Percentiles rank a stretch among this genome's conserved stretches.
Evolutionary conservation across 2,113 vertebrate species (phyloP).

Genomic region (Istiophorus platypterus): DNA sequence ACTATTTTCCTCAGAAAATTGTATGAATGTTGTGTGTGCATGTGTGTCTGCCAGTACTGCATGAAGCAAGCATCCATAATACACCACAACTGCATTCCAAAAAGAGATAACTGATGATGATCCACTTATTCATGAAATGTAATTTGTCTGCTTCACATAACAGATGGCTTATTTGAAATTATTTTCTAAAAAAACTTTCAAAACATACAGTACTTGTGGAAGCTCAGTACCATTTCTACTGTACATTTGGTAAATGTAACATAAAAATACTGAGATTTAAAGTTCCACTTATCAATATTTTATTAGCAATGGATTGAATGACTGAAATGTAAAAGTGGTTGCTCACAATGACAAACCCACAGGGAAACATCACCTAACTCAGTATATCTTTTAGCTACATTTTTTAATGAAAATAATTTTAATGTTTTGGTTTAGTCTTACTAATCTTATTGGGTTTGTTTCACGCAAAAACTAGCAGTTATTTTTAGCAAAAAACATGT

Average conservation of each 20-base stretch:
- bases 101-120: not conserved
- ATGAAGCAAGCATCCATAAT: not conserved
- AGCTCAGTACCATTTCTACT: not conserved
- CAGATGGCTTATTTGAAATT: not conserved
- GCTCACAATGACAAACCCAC: no score
- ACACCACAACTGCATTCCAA: not conserved
- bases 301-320: no score
- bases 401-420: no score
- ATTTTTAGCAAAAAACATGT: no score
- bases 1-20: not conserved
- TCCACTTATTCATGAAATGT: not conserved
- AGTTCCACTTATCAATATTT: no score
- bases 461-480: not conserved
- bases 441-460: not conserved
- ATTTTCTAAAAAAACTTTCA: conserved; percentile 4
- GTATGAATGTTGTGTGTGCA: not conserved
- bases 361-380: no score
- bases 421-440: not conserved
- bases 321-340: no score
- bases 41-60: not conserved
- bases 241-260: no score
- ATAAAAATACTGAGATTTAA: no score
- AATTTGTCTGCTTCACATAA: not conserved
- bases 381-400: no score
- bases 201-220: no score